Conservation (phyloP, 2,888 invertebrate species). For the Tenthredo amoena region DNA sequence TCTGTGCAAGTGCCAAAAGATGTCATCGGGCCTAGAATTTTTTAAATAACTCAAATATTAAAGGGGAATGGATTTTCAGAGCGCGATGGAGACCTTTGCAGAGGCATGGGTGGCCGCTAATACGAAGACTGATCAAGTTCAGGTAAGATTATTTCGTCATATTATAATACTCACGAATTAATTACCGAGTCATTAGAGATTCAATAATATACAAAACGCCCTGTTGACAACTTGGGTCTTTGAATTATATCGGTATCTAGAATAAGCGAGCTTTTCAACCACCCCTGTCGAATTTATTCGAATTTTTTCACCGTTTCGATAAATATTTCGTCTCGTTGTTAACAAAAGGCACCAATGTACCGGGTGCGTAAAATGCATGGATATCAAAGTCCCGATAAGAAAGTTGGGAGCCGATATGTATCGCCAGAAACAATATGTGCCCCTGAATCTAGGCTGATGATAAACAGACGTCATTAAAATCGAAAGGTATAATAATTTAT, state of each 20-base stretch:
- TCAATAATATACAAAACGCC: too few relatives aligned
- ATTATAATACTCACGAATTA: too few relatives aligned
- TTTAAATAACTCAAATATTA: neutral
- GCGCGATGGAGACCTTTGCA: constrained; percentile 98
- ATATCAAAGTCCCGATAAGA: neutral
- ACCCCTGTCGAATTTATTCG: neutral
- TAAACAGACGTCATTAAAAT: neutral
- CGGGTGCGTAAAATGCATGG: neutral
- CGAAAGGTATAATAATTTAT: neutral
- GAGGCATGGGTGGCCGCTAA: constrained; percentile 98
- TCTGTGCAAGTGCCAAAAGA: constrained; percentile 30
- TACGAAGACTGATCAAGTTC: constrained; percentile 81
- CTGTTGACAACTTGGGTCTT: neutral
- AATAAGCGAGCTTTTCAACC: neutral
- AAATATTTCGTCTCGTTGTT: neutral
- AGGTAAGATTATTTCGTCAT: constrained; percentile 65
- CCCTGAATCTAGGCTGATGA: neutral
- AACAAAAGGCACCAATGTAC: neutral
- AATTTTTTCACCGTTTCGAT: neutral
- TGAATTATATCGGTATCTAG: neutral
- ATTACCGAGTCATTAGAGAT: too few relatives aligned
- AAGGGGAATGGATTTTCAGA: constrained; percentile 95
- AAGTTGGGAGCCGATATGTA: neutral
- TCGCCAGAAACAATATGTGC: neutral
- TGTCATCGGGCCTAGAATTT: constrained; percentile 23